Base-by-base conservation (phyloP, 2,888 invertebrate species). In the Acanthosepion pharaonis region DNA sequence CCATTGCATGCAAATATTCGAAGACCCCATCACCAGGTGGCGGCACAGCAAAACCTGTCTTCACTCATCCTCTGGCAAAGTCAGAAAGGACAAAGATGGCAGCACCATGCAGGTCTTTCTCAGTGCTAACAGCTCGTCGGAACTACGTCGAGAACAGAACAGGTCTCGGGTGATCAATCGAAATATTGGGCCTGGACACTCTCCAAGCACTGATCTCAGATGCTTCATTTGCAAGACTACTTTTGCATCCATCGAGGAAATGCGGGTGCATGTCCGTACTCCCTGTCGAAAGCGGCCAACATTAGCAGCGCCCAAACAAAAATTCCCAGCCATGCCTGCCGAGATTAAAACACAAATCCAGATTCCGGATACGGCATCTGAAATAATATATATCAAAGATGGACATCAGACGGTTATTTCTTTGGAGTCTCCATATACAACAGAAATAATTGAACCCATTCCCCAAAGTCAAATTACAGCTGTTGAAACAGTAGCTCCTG, bases 1-100 rank as follows among this genome's bases (percentile, higher is more conserved):
- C 8, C 97, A 97, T 95, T 97, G 97, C 95, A 96, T 96, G 96
- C 96, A 96, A 95, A 96, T 96, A 95, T 97, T 97, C 95, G 96
- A 96, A 95, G 96, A 97, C 95, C 96, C 97, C n/a, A 97, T 97
- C 59, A 95, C 96, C 25, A 95, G 97, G 94, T 97, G 97, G 97
- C 96, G 96, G 55, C 97, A 97, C 95, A 97, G 97, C 94, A 96
- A 96, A 94, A 96, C 95, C 55, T 97, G 97, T 92, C 64, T 55
- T 49, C 94, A 94, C 25, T 92, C 23, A 0, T 59, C 91, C 11
- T 59, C 78, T 6, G 59, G 92, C 94, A 94, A 95, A 28, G 92
- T 92, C 25, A 92, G 91, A 6, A 94, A 94, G 91, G 94, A 94
- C 51, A 93, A 92, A 33, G 94, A 94, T 48, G 94, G 92, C 28